These are phyloP conservation scores for Streptopelia turtur DNA, from an alignment of 2,797 vertebrate genomes.

Conservation along the genomic window DNA sequence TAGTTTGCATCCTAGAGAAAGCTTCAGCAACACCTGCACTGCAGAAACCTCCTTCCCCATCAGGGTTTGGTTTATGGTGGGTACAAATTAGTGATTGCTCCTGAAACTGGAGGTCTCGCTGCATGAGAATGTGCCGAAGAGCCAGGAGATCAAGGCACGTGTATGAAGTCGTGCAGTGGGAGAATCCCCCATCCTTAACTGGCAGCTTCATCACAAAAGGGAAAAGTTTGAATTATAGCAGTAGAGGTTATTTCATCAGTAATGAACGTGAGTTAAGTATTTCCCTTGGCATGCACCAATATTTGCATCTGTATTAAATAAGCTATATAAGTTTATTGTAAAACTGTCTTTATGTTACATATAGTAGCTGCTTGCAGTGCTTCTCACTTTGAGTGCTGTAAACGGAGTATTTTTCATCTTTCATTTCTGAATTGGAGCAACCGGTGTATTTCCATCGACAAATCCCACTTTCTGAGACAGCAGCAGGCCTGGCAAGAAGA, in stretches of 20 bases:
- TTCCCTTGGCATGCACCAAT: neutral
- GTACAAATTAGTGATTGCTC: neutral
- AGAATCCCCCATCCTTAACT: neutral
- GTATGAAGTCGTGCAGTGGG: neutral
- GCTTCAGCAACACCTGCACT: neutral
- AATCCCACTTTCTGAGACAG: neutral
- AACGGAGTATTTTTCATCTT: neutral
- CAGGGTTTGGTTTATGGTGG: neutral
- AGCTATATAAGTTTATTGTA: neutral
- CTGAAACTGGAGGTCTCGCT: neutral
- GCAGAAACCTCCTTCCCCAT: neutral
- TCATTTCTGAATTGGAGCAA: neutral
- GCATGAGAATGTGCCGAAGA: neutral
- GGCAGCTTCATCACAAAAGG: neutral
- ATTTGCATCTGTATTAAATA: neutral
- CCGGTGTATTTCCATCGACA: neutral
- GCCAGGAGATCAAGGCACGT: accelerated
- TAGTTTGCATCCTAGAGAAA: neutral
- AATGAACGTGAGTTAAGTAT: neutral
- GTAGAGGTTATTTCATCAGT: neutral
- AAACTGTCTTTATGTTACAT: neutral
- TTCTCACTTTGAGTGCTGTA: neutral
- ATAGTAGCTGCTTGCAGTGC: neutral
- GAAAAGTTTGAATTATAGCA: neutral
- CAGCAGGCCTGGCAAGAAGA: neutral